Base-by-base conservation (phyloP, 35 echinoderm and acorn worm species). In the Lytechinus variegatus region DNA sequence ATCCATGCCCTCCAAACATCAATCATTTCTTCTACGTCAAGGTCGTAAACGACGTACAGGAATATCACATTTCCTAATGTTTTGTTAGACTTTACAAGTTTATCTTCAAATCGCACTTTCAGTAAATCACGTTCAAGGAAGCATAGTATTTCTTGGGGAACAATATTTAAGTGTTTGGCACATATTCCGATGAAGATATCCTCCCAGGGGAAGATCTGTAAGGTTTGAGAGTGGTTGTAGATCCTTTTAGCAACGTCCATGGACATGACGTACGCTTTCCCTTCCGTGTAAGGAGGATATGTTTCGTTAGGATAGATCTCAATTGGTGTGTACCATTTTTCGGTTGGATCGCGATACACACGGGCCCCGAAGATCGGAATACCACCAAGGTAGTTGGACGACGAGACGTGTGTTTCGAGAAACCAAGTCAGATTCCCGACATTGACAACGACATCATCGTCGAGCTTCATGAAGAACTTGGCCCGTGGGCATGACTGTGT, bases 241-340 rank as follows among this genome's bases (percentile, higher is more conserved):
- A 95, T 72, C 9, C 27, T 94, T 2, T 60, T 44, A 3, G 87
- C 87, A 52, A 96, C 86, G 60, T 99, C 97, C 9, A 86, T 94
- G n/a, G 98, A 99, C 72, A 99, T 96, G 55, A 99, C 16, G 87
- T 98, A 98, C 6, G 94, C 94, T 44, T 94, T 94, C 53, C 98
- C 98, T 27, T 94, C 91, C 8, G 95, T 55, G 86, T 97, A 99
- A 9, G 97, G 97, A 11, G 98, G 98, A 92, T 97, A 99, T 13
- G 56, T 89, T 3, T 92, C 61, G 14, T 94, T 72, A 4, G 97
- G 91, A 54, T 87, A 98, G n/a, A 96, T 21, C 53, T 95, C 79
- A 21, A n/a, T 54, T 0, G 97, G 94, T 19, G 95, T 86, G 86
- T 95, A 98, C 91, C 90, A 98, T 94, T 96, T 96, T 4, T 95